phyloP scores from a whole-genome alignment of 2,113 vertebrate species.

The Microcebus jonahi region DNA sequence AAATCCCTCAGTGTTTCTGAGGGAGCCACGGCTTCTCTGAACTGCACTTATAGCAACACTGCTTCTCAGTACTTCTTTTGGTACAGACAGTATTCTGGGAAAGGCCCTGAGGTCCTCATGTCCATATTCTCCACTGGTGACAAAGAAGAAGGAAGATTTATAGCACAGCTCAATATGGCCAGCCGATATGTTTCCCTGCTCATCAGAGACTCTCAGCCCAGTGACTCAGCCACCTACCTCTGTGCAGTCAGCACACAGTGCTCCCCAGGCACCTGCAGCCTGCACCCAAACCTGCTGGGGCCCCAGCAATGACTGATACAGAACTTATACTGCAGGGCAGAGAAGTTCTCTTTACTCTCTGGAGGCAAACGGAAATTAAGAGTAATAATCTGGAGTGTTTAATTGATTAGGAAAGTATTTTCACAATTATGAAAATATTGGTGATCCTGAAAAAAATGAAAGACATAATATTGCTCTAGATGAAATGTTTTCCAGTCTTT shows the following conservation, averaged over 20 bases:
- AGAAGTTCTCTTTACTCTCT: background rate
- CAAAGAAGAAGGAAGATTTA: constrained; percentile 6
- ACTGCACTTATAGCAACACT: background rate
- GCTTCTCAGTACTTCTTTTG: background rate
- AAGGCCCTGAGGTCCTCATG: background rate
- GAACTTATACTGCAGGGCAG: background rate
- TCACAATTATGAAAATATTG: background rate
- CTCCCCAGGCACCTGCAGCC: background rate
- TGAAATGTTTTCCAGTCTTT: background rate
- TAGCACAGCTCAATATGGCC: fast-evolving
- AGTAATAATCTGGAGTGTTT: background rate
- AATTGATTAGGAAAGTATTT: background rate
- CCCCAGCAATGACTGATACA: background rate
- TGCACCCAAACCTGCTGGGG: background rate
- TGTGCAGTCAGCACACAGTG: constrained; percentile 58
- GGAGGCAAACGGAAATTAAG: background rate
- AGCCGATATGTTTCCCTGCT: background rate
- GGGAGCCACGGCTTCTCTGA: background rate
- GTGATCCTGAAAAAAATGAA: background rate
- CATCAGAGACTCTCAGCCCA: background rate
- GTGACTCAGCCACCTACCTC: constrained; percentile 61
- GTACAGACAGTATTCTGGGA: constrained; percentile 59
- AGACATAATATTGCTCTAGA: background rate
- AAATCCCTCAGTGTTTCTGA: background rate
- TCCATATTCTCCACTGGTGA: fast-evolving